Conservation (phyloP, 1,140 invertebrate genomes). For the Scylla paramamosain region DNA sequence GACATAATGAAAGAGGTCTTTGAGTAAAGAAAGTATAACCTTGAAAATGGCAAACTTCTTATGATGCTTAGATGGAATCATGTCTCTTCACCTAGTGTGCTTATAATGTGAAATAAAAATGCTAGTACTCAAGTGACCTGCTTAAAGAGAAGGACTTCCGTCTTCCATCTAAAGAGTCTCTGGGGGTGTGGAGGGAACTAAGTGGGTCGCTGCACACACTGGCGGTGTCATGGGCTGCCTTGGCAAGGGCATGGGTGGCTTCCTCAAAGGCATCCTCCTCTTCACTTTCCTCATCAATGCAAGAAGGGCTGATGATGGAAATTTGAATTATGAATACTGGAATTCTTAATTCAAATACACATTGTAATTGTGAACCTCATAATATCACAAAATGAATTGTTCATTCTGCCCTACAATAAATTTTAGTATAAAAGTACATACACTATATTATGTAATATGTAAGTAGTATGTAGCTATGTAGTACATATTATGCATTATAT, state of each 20-base stretch:
- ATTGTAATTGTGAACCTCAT: neutral
- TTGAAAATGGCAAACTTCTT: no score
- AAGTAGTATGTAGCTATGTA: neutral
- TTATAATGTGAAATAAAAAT: no score
- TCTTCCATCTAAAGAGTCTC: neutral
- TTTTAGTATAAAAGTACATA: no score
- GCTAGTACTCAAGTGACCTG: neutral
- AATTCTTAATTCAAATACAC: constrained; percentile 7
- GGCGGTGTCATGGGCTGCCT: constrained; percentile 60
- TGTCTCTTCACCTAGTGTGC: no score
- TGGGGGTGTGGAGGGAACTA: neutral
- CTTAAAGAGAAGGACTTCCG: neutral
- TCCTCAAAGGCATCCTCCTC: neutral
- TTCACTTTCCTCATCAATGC: constrained; percentile 62
- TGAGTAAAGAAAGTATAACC: no score
- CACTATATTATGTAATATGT: no score
- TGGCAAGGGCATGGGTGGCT: constrained; percentile 33
- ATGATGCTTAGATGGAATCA: no score
- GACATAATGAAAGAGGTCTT: no score
- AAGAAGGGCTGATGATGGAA: constrained; percentile 35
- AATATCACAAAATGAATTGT: no score
- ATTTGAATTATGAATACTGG: no score
- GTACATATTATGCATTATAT: neutral
- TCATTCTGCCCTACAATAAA: no score
- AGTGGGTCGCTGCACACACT: constrained; percentile 54